Evolutionary conservation across 2,888 invertebrate genomes (phyloP).

Genomic region (Dastarcus helophoroides): DNA sequence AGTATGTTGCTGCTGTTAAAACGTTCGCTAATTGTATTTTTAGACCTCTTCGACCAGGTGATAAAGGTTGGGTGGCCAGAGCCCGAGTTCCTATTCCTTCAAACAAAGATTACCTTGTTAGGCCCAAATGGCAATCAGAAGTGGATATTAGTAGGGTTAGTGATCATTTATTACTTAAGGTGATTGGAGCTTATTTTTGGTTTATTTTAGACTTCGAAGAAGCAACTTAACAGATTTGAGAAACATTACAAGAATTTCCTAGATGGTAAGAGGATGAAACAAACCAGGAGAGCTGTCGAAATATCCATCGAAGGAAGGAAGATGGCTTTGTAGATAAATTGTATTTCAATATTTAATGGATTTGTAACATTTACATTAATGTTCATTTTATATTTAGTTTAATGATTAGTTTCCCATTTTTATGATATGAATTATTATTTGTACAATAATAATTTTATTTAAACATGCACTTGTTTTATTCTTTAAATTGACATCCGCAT

Average conservation of each 20-base stretch:
- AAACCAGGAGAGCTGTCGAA: slow-evolving; percentile 74
- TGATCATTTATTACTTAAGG: slow-evolving; percentile 13
- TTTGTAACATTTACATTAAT: no score
- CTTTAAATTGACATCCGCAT: no score
- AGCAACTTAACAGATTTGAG: slow-evolving; percentile 80
- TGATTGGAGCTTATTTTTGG: not conserved
- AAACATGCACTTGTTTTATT: no score
- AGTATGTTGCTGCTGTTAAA: slow-evolving; percentile 20
- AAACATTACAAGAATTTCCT: slow-evolving; percentile 85
- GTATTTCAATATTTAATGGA: no score
- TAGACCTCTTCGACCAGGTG: slow-evolving; percentile 77
- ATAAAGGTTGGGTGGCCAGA: slow-evolving; percentile 88
- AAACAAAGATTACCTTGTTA: slow-evolving; percentile 89
- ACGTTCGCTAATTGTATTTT: slow-evolving; percentile 16
- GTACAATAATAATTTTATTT: no score
- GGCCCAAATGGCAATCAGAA: slow-evolving; percentile 86
- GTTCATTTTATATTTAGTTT: no score
- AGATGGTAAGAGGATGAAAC: slow-evolving; percentile 70
- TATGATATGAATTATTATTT: no score
- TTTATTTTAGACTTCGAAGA: slow-evolving; percentile 54
- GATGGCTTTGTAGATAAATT: slow-evolving; percentile 67
- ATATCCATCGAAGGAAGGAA: slow-evolving; percentile 95
- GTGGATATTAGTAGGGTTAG: slow-evolving; percentile 71
- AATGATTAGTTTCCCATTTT: no score
- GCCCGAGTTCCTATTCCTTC: slow-evolving; percentile 92